Base-by-base conservation (phyloP, 1,140 invertebrate species). In the Drosophila nikananu region DNA sequence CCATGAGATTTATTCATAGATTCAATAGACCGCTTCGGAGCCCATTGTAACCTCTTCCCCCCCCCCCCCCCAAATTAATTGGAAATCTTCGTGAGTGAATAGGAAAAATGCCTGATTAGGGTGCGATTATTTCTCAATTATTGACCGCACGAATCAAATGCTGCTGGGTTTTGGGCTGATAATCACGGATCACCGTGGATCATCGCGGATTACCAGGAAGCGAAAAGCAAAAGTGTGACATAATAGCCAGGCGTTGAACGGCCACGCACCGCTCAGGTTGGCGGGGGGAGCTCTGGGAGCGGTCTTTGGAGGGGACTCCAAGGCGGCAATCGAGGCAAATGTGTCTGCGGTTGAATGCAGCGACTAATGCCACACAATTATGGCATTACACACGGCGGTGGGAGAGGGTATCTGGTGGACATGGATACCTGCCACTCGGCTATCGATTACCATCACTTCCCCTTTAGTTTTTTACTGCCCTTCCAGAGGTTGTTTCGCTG, bases 221-320 rank as follows among this genome's bases (percentile, higher is more conserved):
- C 83, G 79, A 72, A 83, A 77, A 80, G 75, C 77, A 77, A 83
- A 74, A 83, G 83, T 86, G 84, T 86, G 83, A 86, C 83, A 86
- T 86, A 86, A 86, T 86, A 77, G 71, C 63, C 37, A 72, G 75
- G 41, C 64, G 39, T 46, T 51, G 46, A 37, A 13, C 55, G 48
- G 51, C 61, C 78, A 80, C 62, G 58, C 70, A 68, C 46, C 44
- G 37, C 25, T 65, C 21, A n/a, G 21, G 35, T 37, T 5, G 35
- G 35, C 9, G 17, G 32, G 21, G 19, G 12, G 37, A 6, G 10
- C 15, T 15, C 6, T 15, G 3, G 27, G 59, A 25, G 35, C 8
- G n/a, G 41, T 1, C 17, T 37, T 46, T 21, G 19, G n/a, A 17
- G 27, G 64, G 64, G 37, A 17, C 42, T 48, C 25, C 35, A 5